Conservation (phyloP, 2,797 vertebrate genomes). For the Pantherophis vulpinus region DNA sequence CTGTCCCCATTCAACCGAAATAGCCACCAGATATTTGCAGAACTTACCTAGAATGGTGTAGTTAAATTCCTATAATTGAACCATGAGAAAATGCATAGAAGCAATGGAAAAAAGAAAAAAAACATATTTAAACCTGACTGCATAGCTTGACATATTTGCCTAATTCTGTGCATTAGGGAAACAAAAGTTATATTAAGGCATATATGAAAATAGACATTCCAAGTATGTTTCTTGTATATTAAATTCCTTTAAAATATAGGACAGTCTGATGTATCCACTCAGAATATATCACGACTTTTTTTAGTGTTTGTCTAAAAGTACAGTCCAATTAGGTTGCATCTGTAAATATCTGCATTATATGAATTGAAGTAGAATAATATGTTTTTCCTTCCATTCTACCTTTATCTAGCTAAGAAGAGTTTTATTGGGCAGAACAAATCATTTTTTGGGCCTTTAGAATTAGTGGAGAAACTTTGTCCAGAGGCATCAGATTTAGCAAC, state of each 20-base stretch:
- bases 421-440: constrained; percentile 97
- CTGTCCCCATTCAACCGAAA: background rate
- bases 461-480: constrained; percentile 94
- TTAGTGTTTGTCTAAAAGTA: background rate
- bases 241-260: background rate
- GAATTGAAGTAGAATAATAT: background rate
- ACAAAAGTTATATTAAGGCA: background rate
- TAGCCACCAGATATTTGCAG: background rate
- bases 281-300: background rate
- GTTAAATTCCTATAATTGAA: background rate
- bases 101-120: background rate
- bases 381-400: constrained; percentile 25
- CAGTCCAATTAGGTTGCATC: background rate
- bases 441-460: constrained; percentile 94
- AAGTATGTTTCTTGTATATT: background rate
- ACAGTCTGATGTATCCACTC: background rate
- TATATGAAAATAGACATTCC: background rate
- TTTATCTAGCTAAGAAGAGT: constrained; percentile 84
- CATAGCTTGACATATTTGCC: background rate
- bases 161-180: background rate
- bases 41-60: background rate
- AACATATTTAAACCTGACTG: background rate
- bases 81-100: background rate
- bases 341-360: background rate
- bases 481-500: constrained; percentile 91